Evolutionary conservation across 2,797 vertebrate genomes (phyloP), one percentile per base, ranked within the genome.

Genomic region (Cyclopterus lumpus): DNA sequence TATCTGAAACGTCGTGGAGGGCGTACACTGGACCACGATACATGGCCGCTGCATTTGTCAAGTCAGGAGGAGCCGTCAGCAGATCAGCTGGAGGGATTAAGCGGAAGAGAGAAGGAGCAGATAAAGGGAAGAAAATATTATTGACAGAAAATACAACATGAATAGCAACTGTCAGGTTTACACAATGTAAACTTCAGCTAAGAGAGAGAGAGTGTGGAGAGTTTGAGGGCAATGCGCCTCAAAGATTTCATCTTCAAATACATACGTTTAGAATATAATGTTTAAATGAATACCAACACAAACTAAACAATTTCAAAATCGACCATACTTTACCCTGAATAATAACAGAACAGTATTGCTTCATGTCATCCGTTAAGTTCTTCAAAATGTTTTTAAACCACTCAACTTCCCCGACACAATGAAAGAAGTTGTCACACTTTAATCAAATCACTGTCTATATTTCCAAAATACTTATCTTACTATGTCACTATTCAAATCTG

Each of bases 1-100:
- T 98, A 92, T 98, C 97, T 0, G 97, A 96, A 66, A 98, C 96
- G 1, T 98, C 97, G 1, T 97, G 97, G 81, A 98, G 95, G 51
- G 97, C 97, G 0, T 98, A 99, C 54, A 98, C 96, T 0, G 97
- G 97, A 26, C 97, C 97, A 3, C 97, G 94, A 81, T 98, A 99
- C 97, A 97, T 96, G 83, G 97, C 97, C 15, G 97, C 96, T 1
- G 97, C 97, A 58, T 97, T 97, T 4, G 97, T 99, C 82, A 99
- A 94, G 85, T 98, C 97, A 10, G 97, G 97, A 38, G 97, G 97
- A 1, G 96, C 96, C 0, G 96, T 95, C 80, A 98, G 93, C 3
- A 97, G 95, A 90, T 98, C 97, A 91, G 94, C 92, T 94, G 18
- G 15, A 82, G 72, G 18, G 57, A 78, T 14, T 4, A 62, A 42